These are phyloP conservation scores for Avahi laniger DNA, from an alignment of 2,797 vertebrate species.

Conservation along the genomic window DNA sequence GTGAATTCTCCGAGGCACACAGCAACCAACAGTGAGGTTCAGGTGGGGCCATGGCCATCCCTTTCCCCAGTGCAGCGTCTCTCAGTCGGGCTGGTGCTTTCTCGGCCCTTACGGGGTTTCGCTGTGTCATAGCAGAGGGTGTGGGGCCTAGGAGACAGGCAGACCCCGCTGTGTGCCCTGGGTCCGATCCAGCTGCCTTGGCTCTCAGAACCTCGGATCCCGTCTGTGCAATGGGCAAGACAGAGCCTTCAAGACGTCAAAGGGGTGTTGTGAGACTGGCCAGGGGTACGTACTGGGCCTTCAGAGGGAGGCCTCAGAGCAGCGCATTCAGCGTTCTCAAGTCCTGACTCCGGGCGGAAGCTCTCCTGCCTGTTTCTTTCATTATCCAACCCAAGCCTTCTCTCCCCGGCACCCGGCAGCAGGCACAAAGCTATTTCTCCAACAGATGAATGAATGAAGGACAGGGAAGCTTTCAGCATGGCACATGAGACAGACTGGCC, in stretches of 20 bases:
- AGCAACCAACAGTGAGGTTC: background rate
- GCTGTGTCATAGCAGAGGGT: background rate
- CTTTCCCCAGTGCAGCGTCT: background rate
- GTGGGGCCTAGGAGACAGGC: rapidly evolving
- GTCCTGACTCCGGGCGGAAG: background rate
- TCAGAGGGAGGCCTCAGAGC: no score
- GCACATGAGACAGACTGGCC: background rate
- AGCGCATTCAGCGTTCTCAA: background rate
- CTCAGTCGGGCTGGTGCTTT: background rate
- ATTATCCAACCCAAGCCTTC: background rate
- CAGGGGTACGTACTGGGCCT: rapidly evolving
- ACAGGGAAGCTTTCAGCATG: background rate
- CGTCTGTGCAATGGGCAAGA: background rate
- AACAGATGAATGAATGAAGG: background rate
- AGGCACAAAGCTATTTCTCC: background rate
- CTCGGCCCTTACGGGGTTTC: background rate
- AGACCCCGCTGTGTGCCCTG: background rate
- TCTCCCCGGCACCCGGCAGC: background rate
- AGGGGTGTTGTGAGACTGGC: background rate
- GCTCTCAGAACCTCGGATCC: background rate
- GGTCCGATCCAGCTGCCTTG: background rate
- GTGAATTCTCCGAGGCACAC: background rate
- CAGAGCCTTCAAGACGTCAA: background rate
- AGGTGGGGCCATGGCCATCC: background rate
- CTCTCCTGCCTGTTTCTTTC: background rate